Percentiles rank a stretch among this genome's conserved stretches.
These are phyloP conservation scores for Chionis minor DNA, from an alignment of 2,113 vertebrate species.

Conservation along the genomic window DNA sequence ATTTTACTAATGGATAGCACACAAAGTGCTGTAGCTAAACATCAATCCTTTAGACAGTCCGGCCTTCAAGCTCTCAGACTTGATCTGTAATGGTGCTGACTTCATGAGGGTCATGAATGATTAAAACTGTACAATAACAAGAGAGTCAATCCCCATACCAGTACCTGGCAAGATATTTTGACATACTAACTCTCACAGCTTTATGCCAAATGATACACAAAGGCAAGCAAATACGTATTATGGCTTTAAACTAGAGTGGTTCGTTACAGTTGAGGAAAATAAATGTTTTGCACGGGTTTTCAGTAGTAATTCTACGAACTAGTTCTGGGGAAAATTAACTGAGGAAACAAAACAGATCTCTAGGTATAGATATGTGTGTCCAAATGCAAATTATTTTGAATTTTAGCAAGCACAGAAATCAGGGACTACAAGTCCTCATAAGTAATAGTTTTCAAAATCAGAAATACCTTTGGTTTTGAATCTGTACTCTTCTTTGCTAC, in stretches of 20 bases:
- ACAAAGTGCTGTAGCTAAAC: neutral
- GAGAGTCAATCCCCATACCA: neutral
- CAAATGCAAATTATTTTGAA: neutral
- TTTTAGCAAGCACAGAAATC: slow-evolving; percentile 16
- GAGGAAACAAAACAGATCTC: neutral
- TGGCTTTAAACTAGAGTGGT: neutral
- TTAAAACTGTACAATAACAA: neutral
- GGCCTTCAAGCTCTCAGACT: neutral
- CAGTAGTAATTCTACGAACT: neutral
- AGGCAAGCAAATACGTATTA: neutral
- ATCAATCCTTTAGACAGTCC: neutral
- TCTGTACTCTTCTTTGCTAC: neutral
- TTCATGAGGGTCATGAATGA: neutral
- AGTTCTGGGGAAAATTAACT: neutral
- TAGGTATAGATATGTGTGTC: neutral
- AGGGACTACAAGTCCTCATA: neutral
- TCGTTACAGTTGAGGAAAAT: neutral
- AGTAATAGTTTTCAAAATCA: neutral
- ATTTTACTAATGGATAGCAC: neutral
- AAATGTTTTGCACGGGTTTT: neutral
- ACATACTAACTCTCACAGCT: neutral
- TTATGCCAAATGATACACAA: neutral
- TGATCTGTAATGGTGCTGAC: neutral
- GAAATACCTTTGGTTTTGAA: slow-evolving; percentile 38
- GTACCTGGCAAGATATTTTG: neutral